These are phyloP conservation scores for Pteruthius melanotis DNA, from an alignment of 2,113 vertebrate species.

Conservation along the genomic window DNA sequence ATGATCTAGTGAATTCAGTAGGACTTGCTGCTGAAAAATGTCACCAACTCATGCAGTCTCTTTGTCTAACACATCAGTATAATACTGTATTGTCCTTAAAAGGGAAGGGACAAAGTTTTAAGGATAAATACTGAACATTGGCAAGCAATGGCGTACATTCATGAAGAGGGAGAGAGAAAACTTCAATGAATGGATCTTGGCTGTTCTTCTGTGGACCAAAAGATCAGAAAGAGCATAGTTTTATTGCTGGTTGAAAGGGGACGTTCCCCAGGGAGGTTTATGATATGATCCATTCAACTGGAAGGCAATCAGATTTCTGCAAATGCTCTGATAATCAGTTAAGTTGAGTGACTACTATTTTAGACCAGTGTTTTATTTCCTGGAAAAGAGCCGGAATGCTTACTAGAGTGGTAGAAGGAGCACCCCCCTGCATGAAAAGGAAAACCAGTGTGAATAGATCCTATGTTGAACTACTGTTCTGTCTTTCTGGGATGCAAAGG, in stretches of 20 bases:
- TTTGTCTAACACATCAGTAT: background rate
- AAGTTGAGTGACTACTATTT: background rate
- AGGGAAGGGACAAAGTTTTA: background rate
- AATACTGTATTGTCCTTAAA: background rate
- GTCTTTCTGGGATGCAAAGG: background rate
- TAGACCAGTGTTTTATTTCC: background rate
- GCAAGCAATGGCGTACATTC: background rate
- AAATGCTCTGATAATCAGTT: background rate
- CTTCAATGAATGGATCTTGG: background rate
- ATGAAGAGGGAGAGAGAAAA: background rate
- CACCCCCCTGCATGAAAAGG: background rate
- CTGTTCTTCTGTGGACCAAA: background rate
- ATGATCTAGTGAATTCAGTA: slow-evolving; percentile 36
- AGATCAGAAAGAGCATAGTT: background rate
- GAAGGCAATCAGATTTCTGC: background rate
- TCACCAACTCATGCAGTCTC: background rate
- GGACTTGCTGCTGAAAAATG: slow-evolving; percentile 52
- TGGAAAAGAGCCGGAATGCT: background rate
- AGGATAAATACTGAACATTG: background rate
- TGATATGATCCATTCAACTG: background rate
- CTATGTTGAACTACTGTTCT: background rate
- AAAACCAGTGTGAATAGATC: background rate
- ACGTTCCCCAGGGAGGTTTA: background rate
- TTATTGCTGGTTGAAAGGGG: background rate
- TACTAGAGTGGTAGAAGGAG: background rate